These are phyloP conservation scores for Cryptoblepharus egeriae DNA, from an alignment of 2,797 vertebrate genomes.

Conservation along the genomic window DNA sequence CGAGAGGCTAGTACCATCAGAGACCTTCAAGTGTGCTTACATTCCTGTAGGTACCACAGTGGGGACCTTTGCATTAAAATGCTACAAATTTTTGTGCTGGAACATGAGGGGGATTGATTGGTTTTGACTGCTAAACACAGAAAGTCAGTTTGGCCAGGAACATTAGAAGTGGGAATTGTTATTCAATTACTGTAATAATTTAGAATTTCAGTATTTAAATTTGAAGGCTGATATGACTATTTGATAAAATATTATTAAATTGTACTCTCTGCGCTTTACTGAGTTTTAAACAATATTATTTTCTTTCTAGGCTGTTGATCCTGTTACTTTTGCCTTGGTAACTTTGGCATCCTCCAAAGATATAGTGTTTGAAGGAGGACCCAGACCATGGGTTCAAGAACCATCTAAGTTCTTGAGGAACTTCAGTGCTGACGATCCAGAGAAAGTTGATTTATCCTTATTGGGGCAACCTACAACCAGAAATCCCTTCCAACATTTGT, in stretches of 20 bases:
- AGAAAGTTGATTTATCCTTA: constrained; percentile 76
- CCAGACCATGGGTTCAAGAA: constrained; percentile 93
- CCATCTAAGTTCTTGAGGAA: constrained; percentile 93
- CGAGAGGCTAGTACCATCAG: too few species aligned
- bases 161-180: not conserved
- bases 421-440: constrained; percentile 81
- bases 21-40: too few species aligned
- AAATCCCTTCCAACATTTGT: constrained; percentile 86
- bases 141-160: not conserved
- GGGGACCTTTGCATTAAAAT: not conserved
- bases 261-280: not conserved
- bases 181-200: not conserved
- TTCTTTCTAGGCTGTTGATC: constrained; percentile 85
- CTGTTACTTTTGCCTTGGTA: constrained; percentile 86
- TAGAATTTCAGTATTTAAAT: not conserved
- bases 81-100: not conserved
- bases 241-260: not conserved
- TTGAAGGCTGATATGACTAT: not conserved
- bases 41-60: too few species aligned
- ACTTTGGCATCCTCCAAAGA: constrained; percentile 96
- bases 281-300: not conserved
- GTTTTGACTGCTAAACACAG: not conserved
- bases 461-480: constrained; percentile 77
- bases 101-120: not conserved
- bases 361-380: constrained; percentile 94